A percentile compares a stretch with the other conserved stretches of the same genome.
Conservation (phyloP, 2,113 vertebrate genomes). For the Donacobius atricapilla region DNA sequence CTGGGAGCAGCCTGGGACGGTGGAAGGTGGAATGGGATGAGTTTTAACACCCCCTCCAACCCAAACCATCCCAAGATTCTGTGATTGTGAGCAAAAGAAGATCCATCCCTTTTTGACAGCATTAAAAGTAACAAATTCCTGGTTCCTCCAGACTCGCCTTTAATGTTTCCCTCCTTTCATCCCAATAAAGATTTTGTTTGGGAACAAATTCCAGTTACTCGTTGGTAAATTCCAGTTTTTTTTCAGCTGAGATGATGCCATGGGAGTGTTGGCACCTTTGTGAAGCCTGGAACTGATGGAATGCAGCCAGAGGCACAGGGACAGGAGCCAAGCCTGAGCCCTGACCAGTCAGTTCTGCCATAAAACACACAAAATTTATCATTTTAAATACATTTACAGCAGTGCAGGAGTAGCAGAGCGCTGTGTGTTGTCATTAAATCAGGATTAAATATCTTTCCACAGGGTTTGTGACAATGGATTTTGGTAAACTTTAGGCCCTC, state of each 20-base stretch:
- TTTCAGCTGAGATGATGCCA: accelerated
- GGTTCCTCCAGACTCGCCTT: accelerated
- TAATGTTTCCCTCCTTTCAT: neutral
- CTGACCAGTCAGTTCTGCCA: accelerated
- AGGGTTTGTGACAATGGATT: neutral
- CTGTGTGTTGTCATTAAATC: neutral
- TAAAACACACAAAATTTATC: neutral
- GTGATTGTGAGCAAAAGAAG: neutral
- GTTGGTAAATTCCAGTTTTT: neutral
- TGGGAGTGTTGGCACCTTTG: neutral
- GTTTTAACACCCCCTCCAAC: neutral
- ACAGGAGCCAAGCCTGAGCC: neutral
- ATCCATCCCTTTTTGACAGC: accelerated
- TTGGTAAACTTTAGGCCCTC: accelerated
- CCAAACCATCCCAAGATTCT: neutral
- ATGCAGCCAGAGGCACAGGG: neutral
- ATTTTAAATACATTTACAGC: neutral
- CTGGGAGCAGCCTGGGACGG: accelerated
- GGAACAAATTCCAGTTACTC: neutral
- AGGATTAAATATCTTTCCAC: accelerated
- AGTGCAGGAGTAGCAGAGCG: neutral
- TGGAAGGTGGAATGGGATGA: neutral
- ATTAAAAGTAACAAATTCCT: neutral
- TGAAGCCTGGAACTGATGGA: neutral
- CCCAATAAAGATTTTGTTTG: neutral